phyloP scores from a whole-genome alignment of 2,888 invertebrate genomes.

The Drosophila melanosoma region DNA sequence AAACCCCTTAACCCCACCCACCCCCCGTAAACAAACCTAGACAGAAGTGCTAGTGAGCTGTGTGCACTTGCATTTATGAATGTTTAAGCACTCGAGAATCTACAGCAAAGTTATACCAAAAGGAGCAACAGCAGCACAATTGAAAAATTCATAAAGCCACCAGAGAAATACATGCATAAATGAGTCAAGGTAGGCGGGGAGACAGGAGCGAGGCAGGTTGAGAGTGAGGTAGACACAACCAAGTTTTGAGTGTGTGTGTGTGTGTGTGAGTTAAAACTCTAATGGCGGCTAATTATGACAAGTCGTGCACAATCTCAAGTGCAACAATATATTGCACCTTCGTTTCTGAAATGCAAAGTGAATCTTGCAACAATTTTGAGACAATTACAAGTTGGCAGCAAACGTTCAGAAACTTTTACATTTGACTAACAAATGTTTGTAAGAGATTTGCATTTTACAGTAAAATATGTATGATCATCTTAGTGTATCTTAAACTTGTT shows the following conservation, averaged over 20 bases:
- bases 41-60: conserved; percentile 59
- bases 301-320: conserved; percentile 42
- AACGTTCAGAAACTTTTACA: not conserved
- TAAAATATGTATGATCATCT: not conserved
- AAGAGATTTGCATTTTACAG: not conserved
- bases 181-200: not conserved
- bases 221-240: not conserved
- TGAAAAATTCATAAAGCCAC: conserved; percentile 74
- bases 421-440: not conserved
- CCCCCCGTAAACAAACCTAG: not conserved
- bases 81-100: conserved; percentile 69
- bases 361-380: not conserved
- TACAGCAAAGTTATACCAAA: conserved; percentile 47
- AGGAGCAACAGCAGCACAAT: conserved; percentile 60
- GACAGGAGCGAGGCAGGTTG: conserved; percentile 3
- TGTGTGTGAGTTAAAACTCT: conserved; percentile 44
- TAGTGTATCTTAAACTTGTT: not conserved
- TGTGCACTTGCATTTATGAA: conserved; percentile 77
- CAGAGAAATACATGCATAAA: conserved; percentile 56
- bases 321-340: conserved; percentile 11
- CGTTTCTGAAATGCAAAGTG: not conserved
- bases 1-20: not conserved
- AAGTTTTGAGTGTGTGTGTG: conserved; percentile 8
- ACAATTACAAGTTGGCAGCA: not conserved
- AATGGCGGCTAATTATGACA: conserved; percentile 71